Evolutionary conservation across 2,797 vertebrate species (phyloP).

Genomic region (Bothrops alternatus): DNA sequence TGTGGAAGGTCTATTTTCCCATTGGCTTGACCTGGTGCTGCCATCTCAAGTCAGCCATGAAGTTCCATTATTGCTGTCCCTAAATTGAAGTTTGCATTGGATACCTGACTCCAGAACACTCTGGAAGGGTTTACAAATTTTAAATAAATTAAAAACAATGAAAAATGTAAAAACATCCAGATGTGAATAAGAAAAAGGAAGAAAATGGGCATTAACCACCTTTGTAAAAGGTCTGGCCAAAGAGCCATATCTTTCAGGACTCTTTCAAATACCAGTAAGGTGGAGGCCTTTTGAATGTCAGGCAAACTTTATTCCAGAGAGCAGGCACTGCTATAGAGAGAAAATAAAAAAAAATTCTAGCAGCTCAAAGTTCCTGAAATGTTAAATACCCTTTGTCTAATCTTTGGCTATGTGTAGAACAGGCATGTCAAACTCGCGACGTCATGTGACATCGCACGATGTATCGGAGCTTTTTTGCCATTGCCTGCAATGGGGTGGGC

Average conservation of each 20-base stretch:
- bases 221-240: not conserved
- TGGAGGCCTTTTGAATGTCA: not conserved
- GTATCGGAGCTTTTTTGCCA: too few species aligned
- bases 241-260: not conserved
- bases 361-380: not conserved
- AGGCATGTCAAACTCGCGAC: too few species aligned
- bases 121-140: not conserved
- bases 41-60: too few species aligned
- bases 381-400: not conserved
- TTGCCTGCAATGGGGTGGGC: too few species aligned
- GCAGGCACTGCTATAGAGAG: not conserved
- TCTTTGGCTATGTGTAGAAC: not conserved
- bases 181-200: not conserved
- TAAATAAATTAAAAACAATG: not conserved
- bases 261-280: not conserved
- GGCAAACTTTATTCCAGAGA: not conserved
- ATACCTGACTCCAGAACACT: not conserved
- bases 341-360: not conserved
- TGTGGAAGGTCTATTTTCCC: too few species aligned
- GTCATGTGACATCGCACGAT: too few species aligned
- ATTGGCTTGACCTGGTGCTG: too few species aligned
- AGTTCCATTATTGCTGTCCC: too few species aligned
- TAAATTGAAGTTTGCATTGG: too few species aligned
- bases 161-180: not conserved
- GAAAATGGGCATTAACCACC: not conserved